Evolutionary conservation across 2,888 invertebrate genomes (phyloP), one percentile per base, ranked within the genome.

Genomic region (Hydrotaea cyrtoneurina): DNA sequence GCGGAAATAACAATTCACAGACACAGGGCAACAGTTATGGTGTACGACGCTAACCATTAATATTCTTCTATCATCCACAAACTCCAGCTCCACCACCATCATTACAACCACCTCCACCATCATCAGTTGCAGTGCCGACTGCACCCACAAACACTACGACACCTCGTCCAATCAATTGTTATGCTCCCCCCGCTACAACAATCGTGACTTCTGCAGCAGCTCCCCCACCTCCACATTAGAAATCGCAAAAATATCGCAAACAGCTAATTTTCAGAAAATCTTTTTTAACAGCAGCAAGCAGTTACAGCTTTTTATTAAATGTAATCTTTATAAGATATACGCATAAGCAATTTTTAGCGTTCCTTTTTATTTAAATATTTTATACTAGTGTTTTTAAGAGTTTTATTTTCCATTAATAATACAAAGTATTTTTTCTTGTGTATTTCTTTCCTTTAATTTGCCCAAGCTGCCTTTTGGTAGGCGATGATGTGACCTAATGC

Each of bases 41-140:
- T 82, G 88, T 87, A 82, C 91, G 92, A 86, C 92, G 92, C 89
- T 92, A 92, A 92, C 89, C 89, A 88, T 86, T 87, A 87, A 87
- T 88, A 78, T 88, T 88, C 78, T 87, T 88, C 80, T 88, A 88
- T 86, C 87, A 87, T 78, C 87, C 88, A 69, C 87, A 87, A 83
- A 86, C 86, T 74, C 86, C 86, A 83, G 69, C 85, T 82, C 76
- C 84, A 82, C 84, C 81, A 79, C 50, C 82, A 73, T 69, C 84
- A 84, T 78, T 79, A 78, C 81, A 36, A 82, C 83, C 73, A 83
- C 86, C 86, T 76, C 86, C 79, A 74, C 86, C 86, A 80, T 83
- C 75, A 36, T 77, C 86, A 81, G 82, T 66, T 55, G 62, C 82
- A 77, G 86, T 46, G 23, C 43, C 86, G 10, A 79, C 82, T 81